Evolutionary conservation across 1,140 invertebrate species (phyloP).

Genomic region (Sycobia sp.): DNA sequence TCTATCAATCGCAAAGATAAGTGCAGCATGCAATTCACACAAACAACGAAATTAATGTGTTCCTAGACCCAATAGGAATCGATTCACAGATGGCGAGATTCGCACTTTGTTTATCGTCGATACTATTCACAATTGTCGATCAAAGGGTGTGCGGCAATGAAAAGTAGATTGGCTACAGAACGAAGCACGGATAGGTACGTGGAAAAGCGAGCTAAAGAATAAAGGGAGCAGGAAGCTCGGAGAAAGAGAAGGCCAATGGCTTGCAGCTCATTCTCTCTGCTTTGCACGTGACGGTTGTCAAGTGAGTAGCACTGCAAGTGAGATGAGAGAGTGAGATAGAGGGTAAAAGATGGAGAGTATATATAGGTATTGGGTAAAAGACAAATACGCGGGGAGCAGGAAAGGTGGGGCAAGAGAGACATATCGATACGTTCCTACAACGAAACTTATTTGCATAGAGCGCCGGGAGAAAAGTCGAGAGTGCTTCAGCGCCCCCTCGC

Average conservation of each 20-base stretch:
- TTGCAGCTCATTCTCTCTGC: neutral
- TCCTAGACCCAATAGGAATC: neutral
- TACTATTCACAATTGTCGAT: conserved; percentile 1
- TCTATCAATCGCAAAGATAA: too few species aligned
- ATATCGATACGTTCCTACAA: conserved; percentile 10
- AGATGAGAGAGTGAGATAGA: too few species aligned
- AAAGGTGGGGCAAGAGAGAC: too few species aligned
- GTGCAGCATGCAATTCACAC: too few species aligned
- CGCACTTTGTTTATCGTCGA: neutral
- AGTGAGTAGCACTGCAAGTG: neutral
- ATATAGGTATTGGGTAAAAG: too few species aligned
- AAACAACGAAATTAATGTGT: too few species aligned
- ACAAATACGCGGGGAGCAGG: too few species aligned
- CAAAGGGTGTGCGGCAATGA: neutral
- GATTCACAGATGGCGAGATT: neutral
- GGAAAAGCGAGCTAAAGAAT: neutral
- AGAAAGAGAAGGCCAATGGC: neutral
- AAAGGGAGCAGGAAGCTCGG: neutral
- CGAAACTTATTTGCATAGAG: conserved; percentile 21
- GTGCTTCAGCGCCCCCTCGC: too few species aligned
- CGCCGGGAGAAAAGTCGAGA: conserved; percentile 1
- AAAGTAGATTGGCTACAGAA: conserved; percentile 6
- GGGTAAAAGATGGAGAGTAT: too few species aligned
- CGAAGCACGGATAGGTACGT: neutral
- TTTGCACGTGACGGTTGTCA: conserved; percentile 2